Base-by-base conservation (phyloP, 2,797 vertebrate species). In the Sandelia bainsii region DNA sequence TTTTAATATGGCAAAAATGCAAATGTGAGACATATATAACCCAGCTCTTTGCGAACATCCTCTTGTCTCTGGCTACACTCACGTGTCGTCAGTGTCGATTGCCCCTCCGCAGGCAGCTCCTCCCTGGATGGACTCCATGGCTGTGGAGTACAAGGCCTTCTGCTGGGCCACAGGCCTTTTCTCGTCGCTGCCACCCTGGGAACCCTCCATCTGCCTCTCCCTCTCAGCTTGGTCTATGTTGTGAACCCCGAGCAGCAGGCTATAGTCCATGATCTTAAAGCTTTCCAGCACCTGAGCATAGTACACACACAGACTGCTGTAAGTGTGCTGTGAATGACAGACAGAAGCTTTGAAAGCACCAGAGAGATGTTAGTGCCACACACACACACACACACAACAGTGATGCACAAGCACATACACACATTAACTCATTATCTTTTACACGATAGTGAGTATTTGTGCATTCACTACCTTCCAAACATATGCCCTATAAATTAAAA, bases 211-310 rank as follows among this genome's bases (percentile, higher is more conserved):
- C 91, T 97, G 96, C 58, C 94, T 94, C 91, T 99, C 97, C 1
- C 96, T 93, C 80, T 97, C 96, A 0, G 96, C 96, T 91, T 97
- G 97, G 90, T 99, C 98, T 11, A 99, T 96, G 92, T 99, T 99
- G 90, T 99, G 98, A 54, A 99, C 96, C 0, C 98, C 98, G 10
- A 99, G 94, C 83, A 99, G 94, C 63, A 99, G 93, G 86, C 98
- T 99, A 93, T 99, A 99, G 94, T 99, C 98, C 97, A 99, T 99
- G 88, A 99, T 99, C 93, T 99, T 99, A 88, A 99, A 99, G 83
- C 98, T 99, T 89, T 99, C 97, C 80, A 99, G 92, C 39, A 96
- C 95, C 95, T 95, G 87, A 70, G 40, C 66, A 90, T 88, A 93
- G 92, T 70, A 25, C 8, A 72, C 11, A 22, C 1, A 63, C 23